phyloP scores from a whole-genome alignment of 2,113 vertebrate species.

The Petromus typicus region DNA sequence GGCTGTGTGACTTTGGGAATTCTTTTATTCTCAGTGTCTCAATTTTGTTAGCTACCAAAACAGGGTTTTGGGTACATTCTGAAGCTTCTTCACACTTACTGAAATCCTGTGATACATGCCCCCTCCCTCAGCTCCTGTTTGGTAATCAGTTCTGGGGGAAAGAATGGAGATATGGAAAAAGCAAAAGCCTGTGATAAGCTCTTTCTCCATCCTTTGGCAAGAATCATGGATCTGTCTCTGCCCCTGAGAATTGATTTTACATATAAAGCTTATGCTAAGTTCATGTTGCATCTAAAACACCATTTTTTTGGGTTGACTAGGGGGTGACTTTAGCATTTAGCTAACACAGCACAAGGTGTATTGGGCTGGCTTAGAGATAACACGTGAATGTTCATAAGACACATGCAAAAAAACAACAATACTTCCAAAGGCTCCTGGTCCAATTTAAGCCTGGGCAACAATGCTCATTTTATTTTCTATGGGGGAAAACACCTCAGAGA shows the following conservation, averaged over 20 bases:
- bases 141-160: background rate
- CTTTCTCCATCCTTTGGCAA: background rate
- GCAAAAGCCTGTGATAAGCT: background rate
- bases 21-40: background rate
- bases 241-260: constrained; percentile 28
- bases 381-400: constrained; percentile 69
- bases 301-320: constrained; percentile 52
- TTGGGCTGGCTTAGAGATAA: constrained; percentile 61
- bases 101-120: no score
- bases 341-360: constrained; percentile 71
- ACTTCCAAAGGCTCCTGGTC: constrained; percentile 55
- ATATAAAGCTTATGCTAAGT: constrained; percentile 56
- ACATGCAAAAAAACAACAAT: constrained; percentile 47
- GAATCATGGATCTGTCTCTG: background rate
- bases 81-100: background rate
- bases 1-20: background rate
- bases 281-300: constrained; percentile 54
- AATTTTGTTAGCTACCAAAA: background rate
- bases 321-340: constrained; percentile 73
- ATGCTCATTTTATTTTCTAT: constrained; percentile 63
- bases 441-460: constrained; percentile 63
- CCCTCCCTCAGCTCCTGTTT: background rate
- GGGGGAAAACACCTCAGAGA: constrained; percentile 55
- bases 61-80: background rate
- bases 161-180: background rate